Percentiles rank a stretch among this genome's conserved stretches.
phyloP scores from a whole-genome alignment of 2,888 invertebrate genomes.

The Gibbula magus region DNA sequence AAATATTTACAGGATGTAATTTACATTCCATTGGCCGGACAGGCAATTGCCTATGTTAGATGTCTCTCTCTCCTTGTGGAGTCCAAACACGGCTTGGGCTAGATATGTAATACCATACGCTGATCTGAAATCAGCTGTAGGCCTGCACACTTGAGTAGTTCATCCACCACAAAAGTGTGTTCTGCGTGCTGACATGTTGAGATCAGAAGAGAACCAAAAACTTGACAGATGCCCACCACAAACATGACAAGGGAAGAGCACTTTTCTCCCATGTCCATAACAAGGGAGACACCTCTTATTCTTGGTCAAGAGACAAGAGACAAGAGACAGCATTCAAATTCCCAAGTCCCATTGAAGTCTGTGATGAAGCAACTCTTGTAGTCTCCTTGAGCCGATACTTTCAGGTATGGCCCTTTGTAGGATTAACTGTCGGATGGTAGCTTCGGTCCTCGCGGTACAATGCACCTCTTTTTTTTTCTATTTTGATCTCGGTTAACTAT shows the following conservation, averaged over 20 bases:
- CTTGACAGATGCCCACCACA: too few species aligned
- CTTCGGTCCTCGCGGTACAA: slow-evolving; percentile 9
- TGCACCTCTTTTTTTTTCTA: slow-evolving; percentile 2
- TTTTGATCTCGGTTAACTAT: slow-evolving; percentile 10
- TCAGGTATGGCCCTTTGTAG: background rate
- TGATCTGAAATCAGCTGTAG: background rate
- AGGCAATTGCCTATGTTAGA: background rate
- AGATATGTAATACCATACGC: slow-evolving; percentile 18
- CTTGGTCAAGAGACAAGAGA: too few species aligned
- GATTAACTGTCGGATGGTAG: background rate
- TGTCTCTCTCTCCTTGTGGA: background rate
- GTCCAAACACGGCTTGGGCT: slow-evolving; percentile 17
- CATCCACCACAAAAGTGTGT: background rate
- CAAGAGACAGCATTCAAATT: too few species aligned
- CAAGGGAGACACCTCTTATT: too few species aligned
- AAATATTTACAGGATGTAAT: too few species aligned
- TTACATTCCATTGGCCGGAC: too few species aligned
- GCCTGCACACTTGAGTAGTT: background rate
- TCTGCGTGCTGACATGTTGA: slow-evolving; percentile 19
- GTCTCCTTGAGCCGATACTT: slow-evolving; percentile 3
- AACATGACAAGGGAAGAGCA: too few species aligned
- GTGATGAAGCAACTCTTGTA: too few species aligned
- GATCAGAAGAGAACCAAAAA: slow-evolving; percentile 6
- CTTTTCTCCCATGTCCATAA: too few species aligned
- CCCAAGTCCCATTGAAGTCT: too few species aligned